Evolutionary conservation across 2,113 vertebrate genomes (phyloP).

Genomic region (Crotophaga sulcirostris): DNA sequence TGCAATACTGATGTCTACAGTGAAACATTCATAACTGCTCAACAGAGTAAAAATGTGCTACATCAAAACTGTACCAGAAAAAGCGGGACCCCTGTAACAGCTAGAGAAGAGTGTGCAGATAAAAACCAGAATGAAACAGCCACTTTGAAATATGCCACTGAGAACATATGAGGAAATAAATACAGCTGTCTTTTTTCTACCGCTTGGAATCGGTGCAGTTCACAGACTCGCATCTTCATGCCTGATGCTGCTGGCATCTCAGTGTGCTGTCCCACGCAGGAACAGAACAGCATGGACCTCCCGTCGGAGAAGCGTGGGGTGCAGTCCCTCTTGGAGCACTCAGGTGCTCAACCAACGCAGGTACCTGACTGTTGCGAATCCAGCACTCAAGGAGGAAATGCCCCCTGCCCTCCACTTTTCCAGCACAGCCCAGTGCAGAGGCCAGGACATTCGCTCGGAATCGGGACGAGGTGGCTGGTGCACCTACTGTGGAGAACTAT

Average conservation of each 20-base stretch:
- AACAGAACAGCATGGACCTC: background rate
- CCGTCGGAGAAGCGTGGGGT: rapidly evolving
- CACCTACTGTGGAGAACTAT: rapidly evolving
- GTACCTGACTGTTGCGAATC: background rate
- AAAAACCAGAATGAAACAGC: background rate
- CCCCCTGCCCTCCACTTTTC: background rate
- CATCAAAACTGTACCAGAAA: constrained; percentile 36
- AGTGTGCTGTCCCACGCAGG: background rate
- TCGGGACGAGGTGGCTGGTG: background rate
- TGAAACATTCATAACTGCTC: constrained; percentile 49
- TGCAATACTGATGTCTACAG: constrained; percentile 5
- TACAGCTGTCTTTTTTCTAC: background rate
- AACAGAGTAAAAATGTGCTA: constrained; percentile 58
- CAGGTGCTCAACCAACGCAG: background rate
- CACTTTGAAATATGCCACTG: constrained; percentile 27
- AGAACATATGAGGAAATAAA: background rate
- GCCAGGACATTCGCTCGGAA: background rate
- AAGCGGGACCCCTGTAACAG: constrained; percentile 3
- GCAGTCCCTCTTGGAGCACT: background rate
- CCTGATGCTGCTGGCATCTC: background rate
- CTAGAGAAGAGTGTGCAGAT: background rate
- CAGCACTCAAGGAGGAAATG: background rate
- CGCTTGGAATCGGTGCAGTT: background rate
- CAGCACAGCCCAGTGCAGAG: background rate
- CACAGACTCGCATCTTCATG: background rate